Base-by-base conservation (phyloP, 2,113 vertebrate species). In the Procapra przewalskii region DNA sequence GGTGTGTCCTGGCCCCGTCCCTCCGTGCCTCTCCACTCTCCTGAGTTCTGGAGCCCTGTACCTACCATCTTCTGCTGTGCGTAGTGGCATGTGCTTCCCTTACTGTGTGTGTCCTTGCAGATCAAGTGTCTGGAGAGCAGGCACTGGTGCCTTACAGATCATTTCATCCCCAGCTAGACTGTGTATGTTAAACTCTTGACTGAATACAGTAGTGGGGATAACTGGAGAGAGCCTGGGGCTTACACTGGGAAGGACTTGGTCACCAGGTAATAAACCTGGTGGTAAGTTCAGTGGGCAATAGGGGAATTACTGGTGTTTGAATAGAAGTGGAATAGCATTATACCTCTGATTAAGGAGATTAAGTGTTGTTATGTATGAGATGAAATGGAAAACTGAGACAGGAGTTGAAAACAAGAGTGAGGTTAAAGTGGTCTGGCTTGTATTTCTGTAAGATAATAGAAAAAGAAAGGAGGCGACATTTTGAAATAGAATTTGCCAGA, bases 321-420 rank as follows among this genome's bases (percentile, higher is more conserved):
- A 62, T 48, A 85, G 62, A 93, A n/a, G 7, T 8, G 19, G n/a
- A n/a, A 52, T 77, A 93, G 90, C 64, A 59, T 91, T 36, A 25
- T 7, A 57, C 31, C 6, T 60, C 52, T 50, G 36, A 55, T 90
- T 62, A 71, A 80, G 36, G 88, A 79, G 64, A 67, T 50, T 45
- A 52, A 31, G 23, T 85, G 17, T 50, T 40, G 15, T 48, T 31
- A 14, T 54, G 11, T 54, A 19, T 29, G 25, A 54, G 43, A 60
- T 60, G 88, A 57, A 93, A 86, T 33, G 55, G 82, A 84, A 85
- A 91, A 54, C 40, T 31, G 85, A 84, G 64, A 54, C n/a, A 81
- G 33, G 52, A 85, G 33, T 31, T 88, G 43, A 84, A 91, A 87
- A 60, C 40, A 94, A 36, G 77, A 43, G 15, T 45, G 21, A 40